Percentiles rank a stretch among this genome's conserved stretches.
These are phyloP conservation scores for Tangachromis dhanisi DNA, from an alignment of 2,113 vertebrate genomes.

Conservation along the genomic window DNA sequence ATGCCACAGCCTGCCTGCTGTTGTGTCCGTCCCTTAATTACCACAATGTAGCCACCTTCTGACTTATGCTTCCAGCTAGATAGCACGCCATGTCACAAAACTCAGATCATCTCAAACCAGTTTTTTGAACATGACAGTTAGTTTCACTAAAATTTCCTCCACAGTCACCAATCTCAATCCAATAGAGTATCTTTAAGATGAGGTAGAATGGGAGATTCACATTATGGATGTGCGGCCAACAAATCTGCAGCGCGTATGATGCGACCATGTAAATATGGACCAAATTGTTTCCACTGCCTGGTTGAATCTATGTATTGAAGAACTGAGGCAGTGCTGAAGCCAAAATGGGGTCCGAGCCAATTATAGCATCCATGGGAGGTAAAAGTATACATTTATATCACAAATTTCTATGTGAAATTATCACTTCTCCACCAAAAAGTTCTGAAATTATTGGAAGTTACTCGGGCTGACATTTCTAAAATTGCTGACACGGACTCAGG, in stretches of 20 bases:
- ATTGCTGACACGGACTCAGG: neutral
- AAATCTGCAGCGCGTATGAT: neutral
- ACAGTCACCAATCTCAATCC: neutral
- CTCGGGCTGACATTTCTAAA: neutral
- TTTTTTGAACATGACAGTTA: neutral
- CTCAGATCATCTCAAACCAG: neutral
- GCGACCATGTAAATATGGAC: neutral
- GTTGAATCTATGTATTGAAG: neutral
- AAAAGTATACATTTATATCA: neutral
- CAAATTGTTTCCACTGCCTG: neutral
- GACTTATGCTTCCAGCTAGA: neutral
- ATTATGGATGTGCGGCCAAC: neutral
- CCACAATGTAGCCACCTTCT: neutral
- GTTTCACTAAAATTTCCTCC: neutral
- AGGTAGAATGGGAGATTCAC: neutral
- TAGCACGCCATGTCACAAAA: neutral
- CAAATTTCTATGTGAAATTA: neutral
- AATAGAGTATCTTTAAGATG: neutral
- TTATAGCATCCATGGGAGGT: neutral
- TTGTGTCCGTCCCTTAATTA: neutral
- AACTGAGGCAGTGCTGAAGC: neutral
- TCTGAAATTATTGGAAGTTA: neutral
- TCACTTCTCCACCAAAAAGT: neutral
- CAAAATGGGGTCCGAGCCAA: neutral
- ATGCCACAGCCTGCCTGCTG: neutral